These are phyloP conservation scores for Brenthis ino DNA, from an alignment of 2,888 invertebrate species.

Conservation along the genomic window DNA sequence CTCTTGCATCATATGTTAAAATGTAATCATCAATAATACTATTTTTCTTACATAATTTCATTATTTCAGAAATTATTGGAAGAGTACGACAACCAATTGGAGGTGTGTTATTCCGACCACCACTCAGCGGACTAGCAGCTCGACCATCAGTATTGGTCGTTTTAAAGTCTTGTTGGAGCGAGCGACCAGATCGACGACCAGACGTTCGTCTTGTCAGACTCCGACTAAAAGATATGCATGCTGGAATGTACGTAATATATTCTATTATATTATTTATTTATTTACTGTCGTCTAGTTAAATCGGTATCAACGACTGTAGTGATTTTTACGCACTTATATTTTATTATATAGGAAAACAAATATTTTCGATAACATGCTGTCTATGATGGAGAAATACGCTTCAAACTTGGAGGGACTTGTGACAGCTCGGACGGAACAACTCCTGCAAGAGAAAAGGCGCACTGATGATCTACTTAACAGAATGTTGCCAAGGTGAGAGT, in stretches of 20 bases:
- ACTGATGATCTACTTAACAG: slow-evolving; percentile 91
- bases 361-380: slow-evolving; percentile 94
- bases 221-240: slow-evolving; percentile 91
- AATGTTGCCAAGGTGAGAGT: slow-evolving; percentile 90
- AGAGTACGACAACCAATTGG: slow-evolving; percentile 81
- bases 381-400: slow-evolving; percentile 95
- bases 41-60: not conserved
- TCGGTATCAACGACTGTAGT: too few species aligned
- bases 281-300: too few species aligned
- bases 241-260: slow-evolving; percentile 84
- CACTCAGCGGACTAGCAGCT: slow-evolving; percentile 84
- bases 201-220: slow-evolving; percentile 89
- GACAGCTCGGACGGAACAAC: slow-evolving; percentile 90
- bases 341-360: slow-evolving; percentile 85
- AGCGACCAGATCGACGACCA: slow-evolving; percentile 89
- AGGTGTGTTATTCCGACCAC: slow-evolving; percentile 84
- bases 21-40: too few species aligned
- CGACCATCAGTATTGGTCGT: slow-evolving; percentile 89
- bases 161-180: slow-evolving; percentile 91
- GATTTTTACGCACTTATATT: not conserved
- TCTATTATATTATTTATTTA: too few species aligned
- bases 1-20: too few species aligned
- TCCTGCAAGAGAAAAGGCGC: slow-evolving; percentile 91
- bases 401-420: slow-evolving; percentile 92
- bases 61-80: slow-evolving; percentile 80